Evolutionary conservation across 2,113 vertebrate species (phyloP).

Genomic region (Onychostoma macrolepis): DNA sequence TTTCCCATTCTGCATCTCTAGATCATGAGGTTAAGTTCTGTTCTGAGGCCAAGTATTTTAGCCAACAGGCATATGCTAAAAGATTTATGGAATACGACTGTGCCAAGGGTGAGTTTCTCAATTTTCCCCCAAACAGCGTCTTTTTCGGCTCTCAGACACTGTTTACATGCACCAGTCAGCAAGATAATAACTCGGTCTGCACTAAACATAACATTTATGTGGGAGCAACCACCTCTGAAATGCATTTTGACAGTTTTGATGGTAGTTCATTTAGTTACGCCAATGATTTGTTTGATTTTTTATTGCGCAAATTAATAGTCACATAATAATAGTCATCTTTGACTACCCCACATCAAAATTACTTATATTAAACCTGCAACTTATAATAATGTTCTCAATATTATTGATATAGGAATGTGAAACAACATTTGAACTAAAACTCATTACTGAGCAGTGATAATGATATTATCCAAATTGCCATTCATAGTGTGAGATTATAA

Average conservation of each 20-base stretch:
- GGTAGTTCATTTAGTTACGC: conserved; percentile 9
- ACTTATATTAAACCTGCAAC: conserved; percentile 13
- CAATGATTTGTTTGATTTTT: neutral
- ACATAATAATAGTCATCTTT: conserved; percentile 20
- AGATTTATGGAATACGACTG: conserved; percentile 73
- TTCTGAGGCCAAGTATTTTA: conserved; percentile 72
- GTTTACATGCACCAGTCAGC: conserved; percentile 70
- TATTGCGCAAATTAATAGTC: neutral
- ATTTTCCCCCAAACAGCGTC: conserved; percentile 69
- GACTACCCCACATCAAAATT: neutral
- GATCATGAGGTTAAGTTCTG: conserved; percentile 69
- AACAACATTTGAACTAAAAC: conserved; percentile 17
- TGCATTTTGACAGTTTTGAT: conserved; percentile 36
- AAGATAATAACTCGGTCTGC: conserved; percentile 63
- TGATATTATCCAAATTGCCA: conserved; percentile 28
- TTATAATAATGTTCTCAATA: neutral
- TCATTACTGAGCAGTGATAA: conserved; percentile 34
- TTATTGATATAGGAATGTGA: conserved; percentile 33
- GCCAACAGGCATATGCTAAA: conserved; percentile 74
- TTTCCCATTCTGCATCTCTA: conserved; percentile 58
- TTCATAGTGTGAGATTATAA: conserved; percentile 19
- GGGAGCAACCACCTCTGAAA: conserved; percentile 44
- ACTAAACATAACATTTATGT: conserved; percentile 63
- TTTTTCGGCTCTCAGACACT: conserved; percentile 64
- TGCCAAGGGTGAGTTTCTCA: conserved; percentile 72